Evolutionary conservation across 2,888 invertebrate genomes (phyloP).

Genomic region (Rotaria macrura): DNA sequence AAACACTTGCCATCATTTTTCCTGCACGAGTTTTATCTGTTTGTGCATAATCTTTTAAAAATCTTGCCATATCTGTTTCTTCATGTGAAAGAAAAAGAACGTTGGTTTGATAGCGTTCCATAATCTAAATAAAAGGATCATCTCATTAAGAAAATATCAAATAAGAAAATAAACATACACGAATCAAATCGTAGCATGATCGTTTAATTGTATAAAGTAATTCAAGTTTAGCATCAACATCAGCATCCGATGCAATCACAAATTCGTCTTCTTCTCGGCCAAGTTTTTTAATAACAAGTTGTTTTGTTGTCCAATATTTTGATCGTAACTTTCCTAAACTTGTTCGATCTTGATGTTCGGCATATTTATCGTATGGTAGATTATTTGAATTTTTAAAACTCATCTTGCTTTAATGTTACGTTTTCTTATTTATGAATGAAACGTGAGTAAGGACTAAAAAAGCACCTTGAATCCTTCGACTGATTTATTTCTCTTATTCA

Average conservation of each 20-base stretch:
- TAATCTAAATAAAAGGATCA: background rate
- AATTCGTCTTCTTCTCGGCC: slow-evolving; percentile 95
- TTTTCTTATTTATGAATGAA: background rate
- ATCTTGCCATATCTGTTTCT: slow-evolving; percentile 82
- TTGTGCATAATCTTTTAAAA: slow-evolving; percentile 82
- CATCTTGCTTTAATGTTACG: background rate
- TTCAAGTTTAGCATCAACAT: slow-evolving; percentile 87
- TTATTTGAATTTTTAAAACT: background rate
- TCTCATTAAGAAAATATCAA: too few relatives aligned
- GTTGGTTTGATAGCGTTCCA: slow-evolving; percentile 27
- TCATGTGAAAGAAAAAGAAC: slow-evolving; percentile 65
- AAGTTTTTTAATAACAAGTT: slow-evolving; percentile 77
- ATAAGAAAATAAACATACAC: background rate
- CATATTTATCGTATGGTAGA: slow-evolving; percentile 19
- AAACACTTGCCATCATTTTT: slow-evolving; percentile 68
- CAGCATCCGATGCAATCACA: slow-evolving; percentile 85
- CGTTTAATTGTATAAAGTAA: slow-evolving; percentile 38
- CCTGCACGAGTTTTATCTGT: slow-evolving; percentile 72
- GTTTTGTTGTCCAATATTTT: slow-evolving; percentile 96
- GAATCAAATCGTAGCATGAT: background rate
- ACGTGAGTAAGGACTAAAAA: background rate
- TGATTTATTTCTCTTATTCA: background rate
- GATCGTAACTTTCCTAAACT: slow-evolving; percentile 67
- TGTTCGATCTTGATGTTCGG: slow-evolving; percentile 40
- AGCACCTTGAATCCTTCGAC: background rate